phyloP scores from a whole-genome alignment of 2,888 invertebrate species.

The Agrilus mali region DNA sequence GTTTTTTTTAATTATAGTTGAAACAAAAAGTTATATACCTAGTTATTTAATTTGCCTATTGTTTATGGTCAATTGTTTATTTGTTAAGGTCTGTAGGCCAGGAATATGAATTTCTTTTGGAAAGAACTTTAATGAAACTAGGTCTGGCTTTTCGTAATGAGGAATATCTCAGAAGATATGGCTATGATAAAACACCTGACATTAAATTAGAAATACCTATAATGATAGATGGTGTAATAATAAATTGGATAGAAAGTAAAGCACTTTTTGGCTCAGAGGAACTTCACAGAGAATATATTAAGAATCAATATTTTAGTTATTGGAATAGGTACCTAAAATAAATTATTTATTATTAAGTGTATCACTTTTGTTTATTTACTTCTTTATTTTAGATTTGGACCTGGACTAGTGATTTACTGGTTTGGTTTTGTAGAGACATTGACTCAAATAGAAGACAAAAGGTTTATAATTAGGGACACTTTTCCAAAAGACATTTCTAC shows the following conservation, averaged over 20 bases:
- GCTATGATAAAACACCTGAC: conserved; percentile 93
- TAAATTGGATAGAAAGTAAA: conserved; percentile 96
- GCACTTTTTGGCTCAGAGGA: conserved; percentile 84
- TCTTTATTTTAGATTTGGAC: conserved; percentile 58
- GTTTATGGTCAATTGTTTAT: not conserved
- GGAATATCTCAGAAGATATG: conserved; percentile 62
- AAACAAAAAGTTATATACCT: too few relatives aligned
- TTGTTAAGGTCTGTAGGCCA: conserved; percentile 59
- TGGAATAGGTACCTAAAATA: conserved; percentile 61
- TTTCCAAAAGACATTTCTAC: conserved; percentile 45
- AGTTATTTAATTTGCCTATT: too few relatives aligned
- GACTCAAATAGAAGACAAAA: conserved; percentile 34
- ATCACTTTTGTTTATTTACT: not conserved
- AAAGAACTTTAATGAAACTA: conserved; percentile 44
- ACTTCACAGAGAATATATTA: conserved; percentile 67
- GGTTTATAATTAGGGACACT: conserved; percentile 45
- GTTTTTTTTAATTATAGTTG: too few relatives aligned
- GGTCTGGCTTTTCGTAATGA: conserved; percentile 61
- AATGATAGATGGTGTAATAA: conserved; percentile 68
- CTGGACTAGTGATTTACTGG: conserved; percentile 93
- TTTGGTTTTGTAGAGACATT: conserved; percentile 68
- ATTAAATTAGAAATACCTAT: conserved; percentile 82
- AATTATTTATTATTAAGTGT: not conserved
- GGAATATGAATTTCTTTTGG: conserved; percentile 71
- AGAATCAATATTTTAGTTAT: conserved; percentile 78